Evolutionary conservation across 2,888 invertebrate genomes (phyloP).

Genomic region (Pachycephus smyrnensis): DNA sequence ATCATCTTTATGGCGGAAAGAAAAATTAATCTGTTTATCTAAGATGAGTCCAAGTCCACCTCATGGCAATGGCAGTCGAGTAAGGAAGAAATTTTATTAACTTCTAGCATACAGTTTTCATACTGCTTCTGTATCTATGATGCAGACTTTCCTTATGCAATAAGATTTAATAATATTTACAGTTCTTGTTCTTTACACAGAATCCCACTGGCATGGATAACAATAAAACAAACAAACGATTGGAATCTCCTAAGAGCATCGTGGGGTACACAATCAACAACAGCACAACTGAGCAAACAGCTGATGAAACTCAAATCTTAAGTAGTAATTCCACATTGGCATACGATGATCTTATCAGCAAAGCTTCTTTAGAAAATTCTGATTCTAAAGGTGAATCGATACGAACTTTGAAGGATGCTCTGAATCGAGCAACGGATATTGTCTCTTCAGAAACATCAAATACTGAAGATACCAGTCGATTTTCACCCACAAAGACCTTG

Average conservation of each 20-base stretch:
- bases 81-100: neutral
- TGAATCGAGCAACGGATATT: constrained; percentile 55
- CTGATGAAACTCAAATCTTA: neutral
- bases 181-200: constrained; percentile 3
- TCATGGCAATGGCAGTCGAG: constrained; percentile 18
- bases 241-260: constrained; percentile 28
- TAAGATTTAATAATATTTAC: neutral
- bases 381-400: constrained; percentile 32
- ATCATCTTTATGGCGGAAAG: constrained; percentile 52
- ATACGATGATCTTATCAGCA: neutral
- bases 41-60: constrained; percentile 40
- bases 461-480: constrained; percentile 11
- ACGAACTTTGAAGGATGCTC: constrained; percentile 46
- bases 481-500: constrained; percentile 14
- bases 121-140: neutral
- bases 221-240: neutral
- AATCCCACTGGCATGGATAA: constrained; percentile 5
- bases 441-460: constrained; percentile 37
- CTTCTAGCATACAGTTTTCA: neutral
- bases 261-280: constrained; percentile 34
- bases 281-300: neutral
- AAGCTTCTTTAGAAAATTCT: neutral
- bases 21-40: constrained; percentile 53
- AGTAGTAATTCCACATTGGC: neutral
- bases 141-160: neutral